Evolutionary conservation across 2,797 vertebrate species (phyloP).

Genomic region (Typhlichthys subterraneus): DNA sequence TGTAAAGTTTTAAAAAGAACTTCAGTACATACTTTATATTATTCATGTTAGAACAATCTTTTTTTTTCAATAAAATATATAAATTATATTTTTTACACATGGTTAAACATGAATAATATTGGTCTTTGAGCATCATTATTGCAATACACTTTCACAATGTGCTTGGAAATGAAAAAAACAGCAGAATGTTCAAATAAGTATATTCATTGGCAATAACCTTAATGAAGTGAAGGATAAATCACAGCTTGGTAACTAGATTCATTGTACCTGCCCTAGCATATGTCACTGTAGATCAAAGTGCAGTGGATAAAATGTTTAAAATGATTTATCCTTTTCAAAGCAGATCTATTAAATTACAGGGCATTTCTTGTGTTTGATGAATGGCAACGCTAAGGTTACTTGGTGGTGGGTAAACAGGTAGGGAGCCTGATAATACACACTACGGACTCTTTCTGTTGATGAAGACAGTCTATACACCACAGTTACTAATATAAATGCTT

Average conservation of each 20-base stretch:
- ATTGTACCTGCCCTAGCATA: constrained; percentile 70
- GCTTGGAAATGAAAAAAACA: constrained; percentile 23
- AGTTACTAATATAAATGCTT: constrained; percentile 78
- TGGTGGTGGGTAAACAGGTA: constrained; percentile 77
- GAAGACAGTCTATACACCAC: constrained; percentile 68
- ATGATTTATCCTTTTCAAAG: constrained; percentile 82
- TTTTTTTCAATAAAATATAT: no score
- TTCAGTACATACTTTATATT: no score
- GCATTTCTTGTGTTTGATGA: constrained; percentile 76
- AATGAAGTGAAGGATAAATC: constrained; percentile 76
- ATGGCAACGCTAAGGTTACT: constrained; percentile 70
- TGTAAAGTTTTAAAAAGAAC: no score
- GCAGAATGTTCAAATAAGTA: constrained; percentile 66
- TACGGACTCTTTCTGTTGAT: constrained; percentile 71
- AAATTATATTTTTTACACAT: constrained; percentile 40
- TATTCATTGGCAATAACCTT: constrained; percentile 76
- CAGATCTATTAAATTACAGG: constrained; percentile 76
- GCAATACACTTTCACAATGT: constrained; percentile 52
- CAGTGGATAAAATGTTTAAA: constrained; percentile 71
- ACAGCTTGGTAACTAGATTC: constrained; percentile 67
- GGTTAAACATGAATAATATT: constrained; percentile 51
- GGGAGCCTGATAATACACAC: constrained; percentile 75
- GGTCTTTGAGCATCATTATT: constrained; percentile 62
- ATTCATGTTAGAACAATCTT: no score
- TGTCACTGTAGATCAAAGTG: constrained; percentile 79